Evolutionary conservation across 1,140 invertebrate species (phyloP), one percentile per base, ranked within the genome.

Genomic region (Belonocnema kinseyi): DNA sequence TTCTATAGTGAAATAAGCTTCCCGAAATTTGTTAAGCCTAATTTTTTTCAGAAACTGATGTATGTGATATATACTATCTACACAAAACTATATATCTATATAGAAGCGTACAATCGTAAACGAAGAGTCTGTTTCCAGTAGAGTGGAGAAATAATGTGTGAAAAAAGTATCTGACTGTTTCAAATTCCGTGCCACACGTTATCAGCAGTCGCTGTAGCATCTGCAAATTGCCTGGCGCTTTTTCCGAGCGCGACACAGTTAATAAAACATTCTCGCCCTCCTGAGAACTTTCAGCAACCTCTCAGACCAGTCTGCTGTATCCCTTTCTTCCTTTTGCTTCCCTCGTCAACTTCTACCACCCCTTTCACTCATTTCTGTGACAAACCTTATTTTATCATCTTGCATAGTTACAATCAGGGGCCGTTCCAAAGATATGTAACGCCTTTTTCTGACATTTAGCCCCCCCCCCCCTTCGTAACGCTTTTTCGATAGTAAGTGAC

Each of bases 181-280:
- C 76, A 85, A 87, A 86, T 86, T 86, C 80, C 83, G 85, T 82
- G 77, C 78, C 80, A 79, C 77, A 75, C 84, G 86, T 88, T 88
- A 88, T 88, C 86, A 87, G 85, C 83, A 83, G 74, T 82, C 86
- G 81, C 85, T 88, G 86, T 88, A 87, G 83, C 85, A 86, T 87
- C 85, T 88, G 87, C 87, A 88, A 88, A 88, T 88, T 88, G 86
- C 85, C 82, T 82, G 76, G 78, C 80, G 85, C 85, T 88, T 88
- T 88, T 88, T 88, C 81, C 84, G 82, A 80, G 85, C 85, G 85
- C 84, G 86, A 87, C 86, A 85, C 86, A 87, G 86, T 88, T 88
- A 87, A 88, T 87, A 88, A 88, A 88, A 88, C 87, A 88, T 83
- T 82, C 85, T 84, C 83, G 86, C 80, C 77, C 77, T 79, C 77